phyloP scores from a whole-genome alignment of 2,113 vertebrate genomes.

The Actenoides hombroni region DNA sequence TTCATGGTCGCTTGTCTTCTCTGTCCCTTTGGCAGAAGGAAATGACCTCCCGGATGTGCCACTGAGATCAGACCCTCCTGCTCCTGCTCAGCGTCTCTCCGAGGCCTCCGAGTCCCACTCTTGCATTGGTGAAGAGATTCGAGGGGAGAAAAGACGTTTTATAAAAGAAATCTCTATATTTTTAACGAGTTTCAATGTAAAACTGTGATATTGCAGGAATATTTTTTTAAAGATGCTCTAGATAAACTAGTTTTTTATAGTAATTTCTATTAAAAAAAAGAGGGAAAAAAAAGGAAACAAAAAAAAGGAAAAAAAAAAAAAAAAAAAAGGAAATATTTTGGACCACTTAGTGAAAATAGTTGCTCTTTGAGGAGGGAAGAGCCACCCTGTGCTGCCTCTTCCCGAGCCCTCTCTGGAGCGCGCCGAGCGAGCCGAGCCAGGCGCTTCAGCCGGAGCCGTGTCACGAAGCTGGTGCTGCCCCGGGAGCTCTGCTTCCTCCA shows the following conservation, averaged over 20 bases:
- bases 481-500: background rate
- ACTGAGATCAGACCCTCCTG: conserved; percentile 74
- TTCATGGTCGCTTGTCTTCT: background rate
- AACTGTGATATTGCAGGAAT: conserved; percentile 57
- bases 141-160: conserved; percentile 5
- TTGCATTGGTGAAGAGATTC: background rate
- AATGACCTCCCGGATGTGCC: conserved; percentile 95
- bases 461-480: background rate
- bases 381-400: background rate
- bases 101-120: background rate
- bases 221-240: conserved; percentile 65
- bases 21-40: conserved; percentile 85
- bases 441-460: background rate
- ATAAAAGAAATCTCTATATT: conserved; percentile 45
- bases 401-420: background rate
- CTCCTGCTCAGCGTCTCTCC: background rate
- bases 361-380: background rate
- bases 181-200: conserved; percentile 48
- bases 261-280: conserved; percentile 41
- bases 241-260: conserved; percentile 65
- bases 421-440: background rate
- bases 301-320: background rate
- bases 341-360: background rate
- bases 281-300: background rate
- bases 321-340: conserved; percentile 1